A percentile compares a stretch with the other conserved stretches of the same genome.
These are phyloP conservation scores for Bucorvus abyssinicus DNA, from an alignment of 2,797 vertebrate species.

Conservation along the genomic window DNA sequence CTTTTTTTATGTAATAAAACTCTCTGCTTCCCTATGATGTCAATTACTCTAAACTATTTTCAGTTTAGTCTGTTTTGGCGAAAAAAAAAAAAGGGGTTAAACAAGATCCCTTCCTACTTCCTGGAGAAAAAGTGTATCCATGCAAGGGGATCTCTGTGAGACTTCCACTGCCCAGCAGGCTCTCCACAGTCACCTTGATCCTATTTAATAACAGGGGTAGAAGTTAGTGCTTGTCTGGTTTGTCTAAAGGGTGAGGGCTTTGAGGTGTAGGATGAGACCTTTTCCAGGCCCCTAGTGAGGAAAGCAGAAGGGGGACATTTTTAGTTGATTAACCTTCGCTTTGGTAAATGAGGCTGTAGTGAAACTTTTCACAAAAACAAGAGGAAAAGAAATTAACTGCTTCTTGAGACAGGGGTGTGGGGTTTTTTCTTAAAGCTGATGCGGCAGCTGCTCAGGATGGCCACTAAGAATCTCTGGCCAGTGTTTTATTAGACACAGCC, in stretches of 20 bases:
- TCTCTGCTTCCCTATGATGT: no score
- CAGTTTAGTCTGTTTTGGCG: background rate
- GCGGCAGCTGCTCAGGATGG: background rate
- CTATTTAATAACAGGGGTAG: fast-evolving
- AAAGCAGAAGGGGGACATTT: no score
- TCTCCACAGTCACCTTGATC: fast-evolving
- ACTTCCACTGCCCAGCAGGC: fast-evolving
- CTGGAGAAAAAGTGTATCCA: fast-evolving
- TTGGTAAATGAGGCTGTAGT: no score
- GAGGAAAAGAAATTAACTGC: no score
- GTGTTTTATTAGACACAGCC: no score
- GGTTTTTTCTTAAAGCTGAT: background rate
- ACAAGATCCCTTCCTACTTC: fast-evolving
- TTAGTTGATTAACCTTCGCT: no score
- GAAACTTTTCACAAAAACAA: no score
- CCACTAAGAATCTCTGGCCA: background rate
- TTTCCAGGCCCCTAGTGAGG: no score
- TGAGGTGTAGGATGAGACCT: fast-evolving
- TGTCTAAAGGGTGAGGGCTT: background rate
- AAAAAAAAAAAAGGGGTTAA: background rate
- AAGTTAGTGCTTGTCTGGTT: fast-evolving
- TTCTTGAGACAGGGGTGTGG: no score
- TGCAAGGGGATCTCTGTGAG: fast-evolving
- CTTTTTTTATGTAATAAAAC: background rate
- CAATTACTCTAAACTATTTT: no score